Base-by-base conservation (phyloP, 2,113 vertebrate genomes). In the Periophthalmodon schlosseri region DNA sequence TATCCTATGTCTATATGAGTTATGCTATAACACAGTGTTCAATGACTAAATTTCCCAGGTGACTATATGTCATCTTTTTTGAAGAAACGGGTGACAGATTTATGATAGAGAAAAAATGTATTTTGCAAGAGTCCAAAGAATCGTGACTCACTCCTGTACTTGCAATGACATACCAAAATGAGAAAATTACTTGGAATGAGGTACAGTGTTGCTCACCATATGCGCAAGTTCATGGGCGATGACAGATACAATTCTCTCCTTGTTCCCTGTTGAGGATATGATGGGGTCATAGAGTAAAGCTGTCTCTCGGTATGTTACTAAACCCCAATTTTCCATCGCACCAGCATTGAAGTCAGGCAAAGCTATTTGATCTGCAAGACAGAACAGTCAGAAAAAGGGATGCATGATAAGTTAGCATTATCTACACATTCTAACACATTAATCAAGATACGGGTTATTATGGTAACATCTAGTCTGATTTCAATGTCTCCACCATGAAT, bases 301-400 rank as follows among this genome's bases (percentile, higher is more conserved):
- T 0, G 89, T 97, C 88, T 99, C 98, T 50, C 98, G 92, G 91
- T 99, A 99, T 3, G 96, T 98, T 80, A 99, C 81, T 66, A 99
- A 94, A 7, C 98, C 98, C 98, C 98, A 99, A 93, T 99, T 99
- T 91, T 99, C 98, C 98, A 99, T 99, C 0, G 97, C 97, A 0
- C 98, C 98, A 0, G 96, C 95, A 0, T 92, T 92, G 84, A 99
- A 99, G 86, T 99, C 98, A 0, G 96, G 98, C 77, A 99, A 90
- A 15, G 88, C 97, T 0, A 99, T 93, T 92, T 99, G 98, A 89
- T 99, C 97, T 99, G 82, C 16, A 58, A 60, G 64, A 24, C 44
- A 9, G n/a, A 70, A 54, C 54, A 28, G 12, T 10, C 5, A 34
- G 15, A 34, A 76, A 23, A 69, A 5, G 21, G 0, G n/a, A 57